Evolutionary conservation across 1,140 invertebrate genomes (phyloP).

Genomic region (Eciton burchellii): DNA sequence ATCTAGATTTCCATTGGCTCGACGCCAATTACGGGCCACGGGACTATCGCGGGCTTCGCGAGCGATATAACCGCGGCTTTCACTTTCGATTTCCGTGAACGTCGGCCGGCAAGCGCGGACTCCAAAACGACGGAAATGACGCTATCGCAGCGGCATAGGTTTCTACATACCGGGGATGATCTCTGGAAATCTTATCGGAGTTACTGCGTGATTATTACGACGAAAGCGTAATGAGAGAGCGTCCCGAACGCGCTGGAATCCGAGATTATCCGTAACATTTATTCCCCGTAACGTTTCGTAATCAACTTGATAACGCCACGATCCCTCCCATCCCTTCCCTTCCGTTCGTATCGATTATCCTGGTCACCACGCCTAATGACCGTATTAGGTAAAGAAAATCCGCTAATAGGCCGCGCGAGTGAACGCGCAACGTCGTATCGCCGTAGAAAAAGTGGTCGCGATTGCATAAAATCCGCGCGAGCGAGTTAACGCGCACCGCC

Average conservation of each 20-base stretch:
- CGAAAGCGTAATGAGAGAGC: conserved; percentile 26
- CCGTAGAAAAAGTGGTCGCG: conserved; percentile 69
- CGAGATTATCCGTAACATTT: conserved; percentile 20
- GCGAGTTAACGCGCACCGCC: conserved; percentile 70
- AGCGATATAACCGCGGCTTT: conserved; percentile 78
- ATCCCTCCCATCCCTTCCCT: conserved; percentile 81
- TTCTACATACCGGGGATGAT: conserved; percentile 33
- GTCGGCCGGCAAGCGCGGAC: conserved; percentile 46
- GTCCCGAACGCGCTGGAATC: conserved; percentile 4
- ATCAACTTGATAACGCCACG: conserved; percentile 79
- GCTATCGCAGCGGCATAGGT: conserved; percentile 1
- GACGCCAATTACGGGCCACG: conserved; percentile 71
- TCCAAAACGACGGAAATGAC: conserved; percentile 26
- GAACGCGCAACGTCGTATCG: conserved; percentile 7
- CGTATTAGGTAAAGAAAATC: conserved; percentile 81
- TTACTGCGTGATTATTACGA: conserved; percentile 2
- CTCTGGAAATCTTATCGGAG: conserved; percentile 13
- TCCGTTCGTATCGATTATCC: conserved; percentile 26
- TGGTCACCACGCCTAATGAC: conserved; percentile 73
- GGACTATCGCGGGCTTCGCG: conserved; percentile 44
- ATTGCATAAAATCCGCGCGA: conserved; percentile 74
- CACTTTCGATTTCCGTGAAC: conserved; percentile 78
- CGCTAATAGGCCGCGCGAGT: conserved; percentile 67
- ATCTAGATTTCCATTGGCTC: conserved; percentile 74
- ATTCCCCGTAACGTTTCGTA: conserved; percentile 80